Base-by-base conservation (phyloP, 2,888 invertebrate genomes). In the Pachydiplax longipennis region DNA sequence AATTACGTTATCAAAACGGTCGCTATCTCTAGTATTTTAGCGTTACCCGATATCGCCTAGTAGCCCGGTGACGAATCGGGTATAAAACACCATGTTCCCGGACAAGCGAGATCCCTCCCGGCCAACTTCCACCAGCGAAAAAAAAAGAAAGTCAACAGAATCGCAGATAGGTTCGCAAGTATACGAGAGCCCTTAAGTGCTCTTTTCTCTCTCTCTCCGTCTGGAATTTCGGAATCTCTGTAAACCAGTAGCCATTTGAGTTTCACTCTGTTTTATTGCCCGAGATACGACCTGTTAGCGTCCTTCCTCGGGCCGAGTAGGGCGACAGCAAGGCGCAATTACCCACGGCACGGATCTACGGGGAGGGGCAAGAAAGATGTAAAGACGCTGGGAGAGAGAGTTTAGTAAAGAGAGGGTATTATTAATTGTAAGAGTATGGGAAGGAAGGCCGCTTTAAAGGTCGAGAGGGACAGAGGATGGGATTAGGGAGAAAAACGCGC, bases 221-320 rank as follows among this genome's bases (percentile, higher is more conserved):
- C 87, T 61, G 87, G 87, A 87, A 87, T 87, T 87, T 87, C 87
- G 87, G 87, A 87, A 87, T 87, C 87, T 87, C 87, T 61, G 87
- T 87, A 87, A 87, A 87, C 87, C 87, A 87, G 87, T 87, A 87
- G 87, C 87, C 87, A 87, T 87, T 87, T 37, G 87, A 87, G 87
- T 61, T 83, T 87, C 65, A 37, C 61, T 87, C 87, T 87, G 87
- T 87, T 87, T 87, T 87, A 87, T 87, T 87, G 87, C 87, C 40
- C 87, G 37, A 87, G 87, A 87, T 87, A 87, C 87, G 87, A 87
- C 61, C 87, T 87, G 87, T 87, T 87, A 61, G 87, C 61, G 87
- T 87, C 83, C 83, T 83, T 58, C 65, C 65, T 22, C 65, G n/a
- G 65, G n/a, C 73, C 73, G 73, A 73, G n/a, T 18, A 37, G 61